Base-by-base conservation (phyloP, 1,140 invertebrate genomes). In the Aradophagus sp. region DNA sequence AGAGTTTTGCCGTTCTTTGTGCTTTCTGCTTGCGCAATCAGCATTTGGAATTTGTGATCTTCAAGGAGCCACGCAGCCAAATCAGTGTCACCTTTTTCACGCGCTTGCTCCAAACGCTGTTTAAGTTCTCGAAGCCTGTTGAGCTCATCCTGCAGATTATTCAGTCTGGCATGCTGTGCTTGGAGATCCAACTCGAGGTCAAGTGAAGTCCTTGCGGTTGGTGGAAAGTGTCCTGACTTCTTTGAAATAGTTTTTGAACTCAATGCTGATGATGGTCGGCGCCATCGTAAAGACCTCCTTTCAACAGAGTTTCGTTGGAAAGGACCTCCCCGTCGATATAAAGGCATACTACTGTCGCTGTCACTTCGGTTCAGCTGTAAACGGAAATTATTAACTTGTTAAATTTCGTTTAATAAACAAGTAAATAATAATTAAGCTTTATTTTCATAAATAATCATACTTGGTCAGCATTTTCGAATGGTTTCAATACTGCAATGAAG, bases 291-390 rank as follows among this genome's bases (percentile, higher is more conserved):
- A 15, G 95, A 97, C 53, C 96, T 88, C 61, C 97, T 89, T 78
- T 97, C 95, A 1, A 94, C 88, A 0, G 96, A 92, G 72, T 94
- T 95, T 13, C 96, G 89, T 84, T 97, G 95, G 86, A 99, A 99
- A 8, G 94, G 93, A 35, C 88, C 87, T 8, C 90, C 88, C 62
- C 92, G 86, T 35, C 93, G 87, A 83, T 97, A 96, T 42, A 96
- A 87, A 5, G 95, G 94, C 95, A 99, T 97, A 19, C 95, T 95
- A 71, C 95, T 97, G 81, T 99, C 97, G 72, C 95, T 97, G 83
- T 98, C 97, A 76, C 96, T 98, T 62, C 97, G 90, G 84, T 97
- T 98, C 34, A 98, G 81, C 88, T 97, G 90, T 55, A 78, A 87
- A 83, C 12, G 1, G 5, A 13, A 2, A 4, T 12, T 4, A 13